Conservation (phyloP, 2,113 vertebrate genomes). For the Notiomystis cincta region DNA sequence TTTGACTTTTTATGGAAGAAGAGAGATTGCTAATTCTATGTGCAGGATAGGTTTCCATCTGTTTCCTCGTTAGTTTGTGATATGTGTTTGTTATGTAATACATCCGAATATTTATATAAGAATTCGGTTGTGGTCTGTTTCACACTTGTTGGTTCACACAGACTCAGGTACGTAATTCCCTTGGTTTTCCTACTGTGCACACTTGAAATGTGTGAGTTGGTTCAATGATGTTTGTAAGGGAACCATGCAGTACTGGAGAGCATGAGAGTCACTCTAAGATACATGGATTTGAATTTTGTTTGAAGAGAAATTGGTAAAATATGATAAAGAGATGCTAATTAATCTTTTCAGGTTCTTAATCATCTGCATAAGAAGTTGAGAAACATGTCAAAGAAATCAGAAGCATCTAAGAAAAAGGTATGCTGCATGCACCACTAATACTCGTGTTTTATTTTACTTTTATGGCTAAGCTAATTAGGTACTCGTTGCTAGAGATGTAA, state of each 20-base stretch:
- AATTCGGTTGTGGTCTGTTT: background rate
- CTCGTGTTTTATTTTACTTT: background rate
- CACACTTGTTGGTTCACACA: background rate
- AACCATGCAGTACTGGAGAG: background rate
- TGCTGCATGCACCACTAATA: background rate
- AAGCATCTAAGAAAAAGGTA: conserved; percentile 98
- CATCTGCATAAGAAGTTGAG: conserved; percentile 94
- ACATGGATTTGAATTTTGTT: background rate
- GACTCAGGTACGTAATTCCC: background rate
- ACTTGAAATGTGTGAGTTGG: background rate
- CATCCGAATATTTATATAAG: background rate
- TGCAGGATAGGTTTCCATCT: background rate
- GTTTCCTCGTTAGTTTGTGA: background rate
- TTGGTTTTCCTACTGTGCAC: background rate
- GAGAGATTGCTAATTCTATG: background rate
- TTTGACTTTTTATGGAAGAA: background rate
- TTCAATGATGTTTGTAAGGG: background rate
- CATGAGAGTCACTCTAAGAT: background rate
- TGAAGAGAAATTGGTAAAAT: background rate
- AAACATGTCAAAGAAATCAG: conserved; percentile 97
- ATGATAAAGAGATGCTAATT: background rate
- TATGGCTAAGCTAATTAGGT: background rate
- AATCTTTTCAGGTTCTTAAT: conserved; percentile 87
- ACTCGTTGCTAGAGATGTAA: background rate
- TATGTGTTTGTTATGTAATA: background rate